Evolutionary conservation across 2,888 invertebrate genomes (phyloP).

Genomic region (Pristionchus arcanus): DNA sequence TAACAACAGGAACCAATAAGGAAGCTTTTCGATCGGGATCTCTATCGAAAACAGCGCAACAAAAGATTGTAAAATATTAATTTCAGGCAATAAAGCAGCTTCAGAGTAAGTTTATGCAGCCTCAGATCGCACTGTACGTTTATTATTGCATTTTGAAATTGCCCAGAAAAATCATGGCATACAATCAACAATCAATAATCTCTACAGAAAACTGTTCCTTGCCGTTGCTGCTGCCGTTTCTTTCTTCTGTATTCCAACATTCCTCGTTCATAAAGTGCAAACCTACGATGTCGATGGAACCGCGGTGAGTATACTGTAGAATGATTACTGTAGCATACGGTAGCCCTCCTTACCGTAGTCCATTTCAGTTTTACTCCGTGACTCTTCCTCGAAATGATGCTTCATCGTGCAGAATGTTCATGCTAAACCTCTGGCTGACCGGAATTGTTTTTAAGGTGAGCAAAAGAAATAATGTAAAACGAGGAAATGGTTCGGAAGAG

Average conservation of each 20-base stretch:
- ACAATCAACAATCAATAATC: background rate
- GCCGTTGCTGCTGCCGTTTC: slow-evolving; percentile 70
- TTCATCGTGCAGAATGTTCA: slow-evolving; percentile 74
- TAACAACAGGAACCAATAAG: background rate
- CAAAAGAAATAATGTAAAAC: background rate
- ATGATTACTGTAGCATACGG: background rate
- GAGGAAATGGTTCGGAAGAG: background rate
- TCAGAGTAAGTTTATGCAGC: slow-evolving; percentile 54
- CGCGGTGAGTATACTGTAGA: slow-evolving; percentile 1
- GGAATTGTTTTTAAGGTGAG: slow-evolving; percentile 77
- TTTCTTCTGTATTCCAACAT: slow-evolving; percentile 75
- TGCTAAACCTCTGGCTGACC: slow-evolving; percentile 77
- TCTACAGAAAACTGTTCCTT: slow-evolving; percentile 74
- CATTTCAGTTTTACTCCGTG: slow-evolving; percentile 64
- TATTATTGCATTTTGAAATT: background rate
- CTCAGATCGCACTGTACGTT: slow-evolving; percentile 54
- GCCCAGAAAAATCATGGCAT: background rate
- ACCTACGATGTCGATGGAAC: slow-evolving; percentile 15
- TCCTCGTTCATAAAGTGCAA: slow-evolving; percentile 73
- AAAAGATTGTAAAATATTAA: background rate
- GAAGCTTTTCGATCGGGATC: background rate
- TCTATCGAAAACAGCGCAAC: slow-evolving; percentile 13
- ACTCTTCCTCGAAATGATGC: slow-evolving; percentile 66
- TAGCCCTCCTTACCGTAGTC: background rate
- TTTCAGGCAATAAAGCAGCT: slow-evolving; percentile 53